Evolutionary conservation across 2,888 invertebrate genomes (phyloP).

Genomic region (Melieria picta): DNA sequence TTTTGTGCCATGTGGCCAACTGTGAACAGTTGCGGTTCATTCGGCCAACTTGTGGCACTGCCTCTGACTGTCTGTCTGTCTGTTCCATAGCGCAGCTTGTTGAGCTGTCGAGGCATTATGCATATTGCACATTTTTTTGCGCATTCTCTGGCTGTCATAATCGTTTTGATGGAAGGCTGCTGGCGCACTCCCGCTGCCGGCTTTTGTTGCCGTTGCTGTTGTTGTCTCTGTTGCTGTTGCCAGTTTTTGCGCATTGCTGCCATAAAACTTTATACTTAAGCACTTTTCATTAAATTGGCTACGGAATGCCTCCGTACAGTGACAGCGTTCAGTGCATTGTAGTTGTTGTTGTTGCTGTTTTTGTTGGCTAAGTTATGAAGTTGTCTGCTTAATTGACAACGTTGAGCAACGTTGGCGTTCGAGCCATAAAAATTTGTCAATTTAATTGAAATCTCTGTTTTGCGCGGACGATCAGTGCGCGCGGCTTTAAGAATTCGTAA

Average conservation of each 20-base stretch:
- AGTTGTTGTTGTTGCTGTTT: too few species aligned
- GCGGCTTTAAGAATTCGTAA: slow-evolving; percentile 30
- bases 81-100: neutral
- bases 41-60: too few species aligned
- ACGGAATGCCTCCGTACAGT: neutral
- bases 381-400: slow-evolving; percentile 39
- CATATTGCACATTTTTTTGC: slow-evolving; percentile 42
- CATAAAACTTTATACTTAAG: slow-evolving; percentile 54
- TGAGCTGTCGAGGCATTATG: slow-evolving; percentile 42
- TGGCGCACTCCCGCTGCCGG: neutral
- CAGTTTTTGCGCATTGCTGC: slow-evolving; percentile 50
- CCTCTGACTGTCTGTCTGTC: too few species aligned
- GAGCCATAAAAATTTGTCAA: slow-evolving; percentile 57
- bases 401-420: slow-evolving; percentile 35
- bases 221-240: neutral
- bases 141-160: slow-evolving; percentile 15
- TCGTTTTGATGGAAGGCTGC: neutral
- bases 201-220: neutral
- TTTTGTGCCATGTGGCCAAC: too few species aligned
- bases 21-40: too few species aligned
- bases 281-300: slow-evolving; percentile 44
- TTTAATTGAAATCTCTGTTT: slow-evolving; percentile 53
- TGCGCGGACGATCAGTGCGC: slow-evolving; percentile 27
- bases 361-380: slow-evolving; percentile 3
- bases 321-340: neutral